phyloP scores from a whole-genome alignment of 2,113 vertebrate species.

The Empidonax traillii region DNA sequence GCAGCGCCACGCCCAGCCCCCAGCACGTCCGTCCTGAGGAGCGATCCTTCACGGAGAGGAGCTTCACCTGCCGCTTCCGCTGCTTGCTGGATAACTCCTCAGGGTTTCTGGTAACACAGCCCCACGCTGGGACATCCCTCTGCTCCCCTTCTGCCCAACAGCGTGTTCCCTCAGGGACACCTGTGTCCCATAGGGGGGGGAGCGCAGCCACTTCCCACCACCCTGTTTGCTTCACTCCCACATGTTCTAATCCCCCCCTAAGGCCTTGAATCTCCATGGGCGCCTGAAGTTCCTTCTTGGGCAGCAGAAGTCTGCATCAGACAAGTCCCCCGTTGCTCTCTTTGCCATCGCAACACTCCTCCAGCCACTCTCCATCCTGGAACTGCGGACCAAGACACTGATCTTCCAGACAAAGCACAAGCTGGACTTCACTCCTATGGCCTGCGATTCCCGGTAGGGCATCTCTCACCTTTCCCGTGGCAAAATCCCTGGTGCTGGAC shows the following conservation, averaged over 20 bases:
- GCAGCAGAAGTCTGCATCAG: neutral
- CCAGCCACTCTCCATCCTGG: neutral
- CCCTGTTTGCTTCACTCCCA: neutral
- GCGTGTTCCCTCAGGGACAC: neutral
- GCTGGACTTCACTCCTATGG: slow-evolving; percentile 37
- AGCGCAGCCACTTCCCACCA: neutral
- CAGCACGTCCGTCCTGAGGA: slow-evolving; percentile 57
- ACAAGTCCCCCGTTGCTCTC: neutral
- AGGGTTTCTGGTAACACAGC: slow-evolving; percentile 76
- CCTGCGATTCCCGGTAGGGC: slow-evolving; percentile 9
- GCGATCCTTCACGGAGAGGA: slow-evolving; percentile 73
- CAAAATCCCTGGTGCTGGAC: neutral
- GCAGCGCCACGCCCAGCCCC: accelerated
- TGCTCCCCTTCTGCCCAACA: neutral
- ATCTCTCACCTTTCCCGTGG: neutral
- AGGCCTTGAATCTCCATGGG: neutral
- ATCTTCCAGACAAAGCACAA: slow-evolving; percentile 47
- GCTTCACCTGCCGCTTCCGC: slow-evolving; percentile 79
- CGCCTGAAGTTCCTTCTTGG: neutral
- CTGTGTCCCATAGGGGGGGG: neutral
- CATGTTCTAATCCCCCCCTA: neutral
- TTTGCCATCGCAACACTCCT: neutral
- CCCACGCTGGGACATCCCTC: neutral
- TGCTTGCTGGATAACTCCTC: slow-evolving; percentile 84
- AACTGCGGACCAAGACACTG: neutral